Conservation (phyloP, 2,888 invertebrate genomes). For the Hypsopygia costalis region DNA sequence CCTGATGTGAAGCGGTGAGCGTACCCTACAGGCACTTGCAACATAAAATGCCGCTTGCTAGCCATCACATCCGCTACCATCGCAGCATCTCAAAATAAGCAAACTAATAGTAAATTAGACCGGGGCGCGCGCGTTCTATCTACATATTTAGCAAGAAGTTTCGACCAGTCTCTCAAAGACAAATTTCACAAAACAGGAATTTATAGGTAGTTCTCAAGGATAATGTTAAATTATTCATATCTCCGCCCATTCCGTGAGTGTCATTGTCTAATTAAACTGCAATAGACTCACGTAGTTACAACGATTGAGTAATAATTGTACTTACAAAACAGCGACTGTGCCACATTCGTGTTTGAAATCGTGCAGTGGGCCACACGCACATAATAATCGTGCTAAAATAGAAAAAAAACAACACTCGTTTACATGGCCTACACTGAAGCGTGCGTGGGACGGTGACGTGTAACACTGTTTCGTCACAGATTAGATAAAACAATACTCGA, state of each 20-base stretch:
- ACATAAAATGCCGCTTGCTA: too few species aligned
- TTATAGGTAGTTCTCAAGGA: too few species aligned
- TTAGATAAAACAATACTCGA: conserved; percentile 47
- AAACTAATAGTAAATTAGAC: too few species aligned
- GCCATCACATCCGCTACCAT: too few species aligned
- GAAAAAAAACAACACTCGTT: conserved; percentile 28
- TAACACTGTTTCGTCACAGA: conserved; percentile 64
- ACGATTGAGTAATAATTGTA: conserved; percentile 46
- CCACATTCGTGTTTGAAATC: conserved; percentile 42
- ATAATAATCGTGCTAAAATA: conserved; percentile 20
- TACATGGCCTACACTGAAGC: conserved; percentile 51
- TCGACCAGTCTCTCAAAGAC: too few species aligned
- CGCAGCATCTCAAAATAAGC: too few species aligned
- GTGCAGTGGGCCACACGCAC: conserved; percentile 34
- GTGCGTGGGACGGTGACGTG: conserved; percentile 38
- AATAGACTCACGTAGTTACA: conserved; percentile 28
- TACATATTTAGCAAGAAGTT: too few species aligned
- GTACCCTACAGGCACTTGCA: too few species aligned
- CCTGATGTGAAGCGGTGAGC: too few species aligned
- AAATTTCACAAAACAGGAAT: too few species aligned
- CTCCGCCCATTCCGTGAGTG: conserved; percentile 2
- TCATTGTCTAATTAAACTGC: conserved; percentile 20
- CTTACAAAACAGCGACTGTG: conserved; percentile 35
- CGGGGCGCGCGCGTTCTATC: too few species aligned
- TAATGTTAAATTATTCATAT: too few species aligned